Conservation (phyloP, 35 echinoderm and acorn worm species). For the Heliocidaris erythrogramma region DNA sequence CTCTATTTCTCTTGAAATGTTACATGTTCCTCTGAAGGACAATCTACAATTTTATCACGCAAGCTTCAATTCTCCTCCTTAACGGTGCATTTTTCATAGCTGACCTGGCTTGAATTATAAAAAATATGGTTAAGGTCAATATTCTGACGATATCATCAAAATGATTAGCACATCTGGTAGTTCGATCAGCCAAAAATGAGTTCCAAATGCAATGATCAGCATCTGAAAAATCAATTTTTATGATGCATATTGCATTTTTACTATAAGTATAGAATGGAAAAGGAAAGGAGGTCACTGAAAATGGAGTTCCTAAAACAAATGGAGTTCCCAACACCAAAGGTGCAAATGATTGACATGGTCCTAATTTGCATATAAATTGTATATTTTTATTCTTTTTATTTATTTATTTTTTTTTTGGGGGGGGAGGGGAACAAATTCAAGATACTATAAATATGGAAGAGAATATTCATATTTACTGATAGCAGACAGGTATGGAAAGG, state of each 20-base stretch:
- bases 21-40: too few species aligned
- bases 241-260: neutral
- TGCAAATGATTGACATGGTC: too few species aligned
- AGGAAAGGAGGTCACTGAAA: neutral
- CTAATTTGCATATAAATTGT: too few species aligned
- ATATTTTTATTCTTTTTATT: too few species aligned
- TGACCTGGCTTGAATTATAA: neutral
- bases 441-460: too few species aligned
- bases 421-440: too few species aligned
- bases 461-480: too few species aligned
- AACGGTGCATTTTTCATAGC: neutral
- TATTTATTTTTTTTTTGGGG: too few species aligned
- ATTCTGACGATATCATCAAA: neutral
- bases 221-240: slow-evolving; percentile 7
- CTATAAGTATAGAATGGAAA: neutral
- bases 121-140: neutral
- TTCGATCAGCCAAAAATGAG: neutral
- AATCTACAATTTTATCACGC: neutral
- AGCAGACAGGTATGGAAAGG: too few species aligned
- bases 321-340: neutral
- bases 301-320: neutral
- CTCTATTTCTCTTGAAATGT: neutral
- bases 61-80: neutral
- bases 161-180: neutral
- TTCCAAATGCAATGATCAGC: neutral